phyloP scores from a whole-genome alignment of 2,113 vertebrate genomes.

The Osmerus eperlanus region DNA sequence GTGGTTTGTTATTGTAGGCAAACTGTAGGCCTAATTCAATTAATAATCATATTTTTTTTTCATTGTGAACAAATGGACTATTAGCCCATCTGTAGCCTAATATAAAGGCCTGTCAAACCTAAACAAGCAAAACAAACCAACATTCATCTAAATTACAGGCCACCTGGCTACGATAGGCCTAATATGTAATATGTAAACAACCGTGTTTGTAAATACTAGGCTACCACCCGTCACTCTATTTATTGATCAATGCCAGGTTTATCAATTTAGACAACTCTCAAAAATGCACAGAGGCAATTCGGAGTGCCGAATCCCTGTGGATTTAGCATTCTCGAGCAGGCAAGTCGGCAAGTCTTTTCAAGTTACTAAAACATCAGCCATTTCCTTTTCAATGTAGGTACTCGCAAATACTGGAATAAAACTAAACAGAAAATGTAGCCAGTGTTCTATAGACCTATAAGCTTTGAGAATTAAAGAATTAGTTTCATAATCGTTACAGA shows the following conservation, averaged over 20 bases:
- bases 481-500: too few species aligned
- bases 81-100: background rate
- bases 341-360: conserved; percentile 6
- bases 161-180: conserved; percentile 1
- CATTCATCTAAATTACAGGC: background rate
- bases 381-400: conserved; percentile 4
- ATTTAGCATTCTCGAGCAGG: conserved; percentile 5
- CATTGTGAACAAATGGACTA: too few species aligned
- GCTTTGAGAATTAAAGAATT: too few species aligned
- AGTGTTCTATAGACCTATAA: background rate
- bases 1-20: too few species aligned
- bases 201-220: background rate
- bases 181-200: conserved; percentile 3
- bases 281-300: conserved; percentile 8
- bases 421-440: background rate
- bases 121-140: background rate
- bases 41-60: too few species aligned
- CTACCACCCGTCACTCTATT: conserved; percentile 12
- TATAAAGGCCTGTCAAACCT: background rate
- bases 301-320: conserved; percentile 15
- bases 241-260: conserved; percentile 38
- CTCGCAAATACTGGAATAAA: background rate
- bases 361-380: conserved; percentile 1
- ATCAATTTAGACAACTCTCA: conserved; percentile 21
- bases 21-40: too few species aligned